Base-by-base conservation (phyloP, 2,113 vertebrate genomes). In the Parus major region DNA sequence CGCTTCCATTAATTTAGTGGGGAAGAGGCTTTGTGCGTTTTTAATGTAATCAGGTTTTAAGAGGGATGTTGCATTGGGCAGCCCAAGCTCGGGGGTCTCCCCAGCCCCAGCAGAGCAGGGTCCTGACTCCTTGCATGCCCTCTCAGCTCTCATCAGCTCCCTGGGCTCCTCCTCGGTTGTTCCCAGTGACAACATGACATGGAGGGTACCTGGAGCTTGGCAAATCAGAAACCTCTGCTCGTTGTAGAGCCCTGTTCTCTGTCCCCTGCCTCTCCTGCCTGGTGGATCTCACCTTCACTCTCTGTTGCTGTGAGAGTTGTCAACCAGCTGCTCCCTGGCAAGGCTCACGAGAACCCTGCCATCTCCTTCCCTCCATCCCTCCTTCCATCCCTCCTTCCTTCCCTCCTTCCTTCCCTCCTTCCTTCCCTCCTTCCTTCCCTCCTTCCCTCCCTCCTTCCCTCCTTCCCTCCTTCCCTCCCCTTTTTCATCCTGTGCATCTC, bases 21-120 rank as follows among this genome's bases (percentile, higher is more conserved):
- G 57, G 68, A 87, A 82, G 86, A 90, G 84, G 75, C 85, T 97
- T 94, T 82, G 78, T 39, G 55, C 1, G 0, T 93, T 93, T 96
- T 93, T 94, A 82, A 82, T 87, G 86, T 96, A 97, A 97, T 95
- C 94, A 82, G 66, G 60, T 96, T 96, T 96, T 92, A 88, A 81
- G 83, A 61, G 33, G 70, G 73, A 72, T 42, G 84, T 72, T 57
- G 49, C 6, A 7, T 3, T 17, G 88, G 86, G 80, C 77, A 90
- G 70, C 77, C 66, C 49, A 15, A 63, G 91, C 53, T 66, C 60
- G 4, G 7, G 52, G 61, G 66, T 71, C 78, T 85, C 33, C 42
- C 36, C 35, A 23, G 64, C 70, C 69, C 61, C 29, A 46, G 50
- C 20, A 44, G 70, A 83, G 72, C 52, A 36, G 36, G 50, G 19